Percentiles rank a stretch among this genome's conserved stretches.
Evolutionary conservation across 2,113 vertebrate genomes (phyloP).

Genomic region (Xyrauchen texanus): DNA sequence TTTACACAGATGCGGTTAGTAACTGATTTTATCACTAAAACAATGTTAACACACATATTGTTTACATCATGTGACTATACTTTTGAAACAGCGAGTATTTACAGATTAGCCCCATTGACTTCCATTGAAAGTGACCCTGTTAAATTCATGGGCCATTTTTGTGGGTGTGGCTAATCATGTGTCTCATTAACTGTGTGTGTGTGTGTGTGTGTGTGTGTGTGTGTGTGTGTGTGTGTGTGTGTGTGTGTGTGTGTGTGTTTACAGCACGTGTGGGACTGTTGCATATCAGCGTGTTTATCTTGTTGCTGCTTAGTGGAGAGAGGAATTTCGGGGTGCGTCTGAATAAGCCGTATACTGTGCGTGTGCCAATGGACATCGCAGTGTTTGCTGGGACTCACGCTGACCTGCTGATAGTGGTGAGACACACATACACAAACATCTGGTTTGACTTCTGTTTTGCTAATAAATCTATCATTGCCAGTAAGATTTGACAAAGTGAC

Average conservation of each 20-base stretch:
- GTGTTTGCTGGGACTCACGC: conserved; percentile 98
- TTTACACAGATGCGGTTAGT: no score
- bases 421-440: conserved; percentile 37
- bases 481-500: no score
- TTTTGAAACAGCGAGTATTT: no score
- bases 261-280: conserved; percentile 74
- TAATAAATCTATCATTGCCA: no score
- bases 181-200: no score
- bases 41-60: no score
- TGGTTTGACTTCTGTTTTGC: no score
- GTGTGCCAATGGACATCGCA: conserved; percentile 96
- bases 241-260: background rate
- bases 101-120: no score
- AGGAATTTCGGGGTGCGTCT: conserved; percentile 96
- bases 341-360: conserved; percentile 94
- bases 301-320: conserved; percentile 94
- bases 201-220: background rate
- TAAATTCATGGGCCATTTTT: background rate
- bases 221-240: background rate
- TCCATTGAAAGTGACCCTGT: no score
- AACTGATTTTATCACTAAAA: no score
- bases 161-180: no score
- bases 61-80: no score
- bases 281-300: conserved; percentile 97
- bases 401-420: conserved; percentile 95